Evolutionary conservation across 1,140 invertebrate genomes (phyloP), one percentile per base, ranked within the genome.

Genomic region (Eubasilissa regina): DNA sequence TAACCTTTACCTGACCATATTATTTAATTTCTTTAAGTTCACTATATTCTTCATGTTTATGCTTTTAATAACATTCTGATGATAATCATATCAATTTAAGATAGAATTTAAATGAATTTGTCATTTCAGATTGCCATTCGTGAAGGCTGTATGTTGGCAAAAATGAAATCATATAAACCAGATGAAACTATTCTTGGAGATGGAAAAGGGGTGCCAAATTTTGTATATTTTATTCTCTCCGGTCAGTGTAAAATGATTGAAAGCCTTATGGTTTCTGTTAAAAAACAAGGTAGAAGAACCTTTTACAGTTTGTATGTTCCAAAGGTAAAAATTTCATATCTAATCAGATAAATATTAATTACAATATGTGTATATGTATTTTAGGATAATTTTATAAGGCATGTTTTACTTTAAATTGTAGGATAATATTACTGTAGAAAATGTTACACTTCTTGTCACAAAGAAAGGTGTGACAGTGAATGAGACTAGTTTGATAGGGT

Each of bases 101-200:
- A 35, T 10, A 66, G 17, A 21, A 66, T 6, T 8, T 4, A 12
- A 35, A 9, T 66, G 62, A n/a, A 9, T 66, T 66, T 21, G 10
- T 77, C 78, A 83, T 45, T 81, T 70, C 72, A 89, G 89, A 86
- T 90, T 3, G 87, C 89, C 0, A 86, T 87, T 45, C 87, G 91
- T 77, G 92, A 93, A 86, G 92, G 91, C 84, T 93, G 92, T 81
- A 92, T 93, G 83, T 85, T 91, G 62, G 91, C 91, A 17, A 92
- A 90, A 87, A 89, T 93, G 79, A 90, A 90, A 80, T 84, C 88
- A 0, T 93, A 88, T 75, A 84, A 86, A 56, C 43, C 87, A 6
- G 89, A 91, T 77, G 91, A 93, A 84, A 91, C 90, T 0, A 84
- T 93, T 17, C 84, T 93, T n/a, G 92, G 92, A 9, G 92, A 93